phyloP scores from a whole-genome alignment of 2,797 vertebrate species.

The Eulemur albifrons region DNA sequence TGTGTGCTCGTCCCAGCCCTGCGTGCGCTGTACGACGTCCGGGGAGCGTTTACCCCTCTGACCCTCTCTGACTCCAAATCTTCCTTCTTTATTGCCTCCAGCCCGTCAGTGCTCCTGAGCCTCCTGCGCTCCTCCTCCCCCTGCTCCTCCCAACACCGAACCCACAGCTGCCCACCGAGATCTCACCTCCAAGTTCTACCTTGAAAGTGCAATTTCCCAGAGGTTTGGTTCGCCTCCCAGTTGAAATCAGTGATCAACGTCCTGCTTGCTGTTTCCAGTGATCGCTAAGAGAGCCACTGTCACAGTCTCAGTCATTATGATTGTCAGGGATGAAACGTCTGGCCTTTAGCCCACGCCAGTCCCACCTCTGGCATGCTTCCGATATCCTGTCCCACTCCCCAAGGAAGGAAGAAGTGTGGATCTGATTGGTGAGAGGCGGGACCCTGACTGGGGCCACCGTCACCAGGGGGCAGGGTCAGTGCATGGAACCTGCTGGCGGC shows the following conservation, averaged over 20 bases:
- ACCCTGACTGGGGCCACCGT: rapidly evolving
- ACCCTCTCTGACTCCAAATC: background rate
- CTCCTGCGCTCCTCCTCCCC: no score
- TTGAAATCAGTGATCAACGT: background rate
- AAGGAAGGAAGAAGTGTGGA: background rate
- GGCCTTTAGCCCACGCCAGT: background rate
- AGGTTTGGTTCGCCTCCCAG: background rate
- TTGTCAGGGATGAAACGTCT: background rate
- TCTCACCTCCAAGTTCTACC: background rate
- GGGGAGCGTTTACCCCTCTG: background rate
- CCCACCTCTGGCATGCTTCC: background rate
- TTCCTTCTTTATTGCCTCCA: background rate
- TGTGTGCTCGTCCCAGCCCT: no score
- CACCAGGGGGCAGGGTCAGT: background rate
- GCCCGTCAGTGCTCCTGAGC: background rate
- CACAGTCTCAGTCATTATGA: background rate
- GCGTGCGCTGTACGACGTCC: rapidly evolving
- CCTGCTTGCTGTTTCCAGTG: background rate
- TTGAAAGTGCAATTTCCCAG: background rate
- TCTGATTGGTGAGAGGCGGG: background rate
- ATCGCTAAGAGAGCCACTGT: rapidly evolving
- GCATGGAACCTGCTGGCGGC: background rate
- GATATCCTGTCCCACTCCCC: background rate
- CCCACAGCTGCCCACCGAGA: no score
- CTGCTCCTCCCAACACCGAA: background rate